phyloP scores from a whole-genome alignment of 23 tunicate species.

The Trididemnum miniatum region DNA sequence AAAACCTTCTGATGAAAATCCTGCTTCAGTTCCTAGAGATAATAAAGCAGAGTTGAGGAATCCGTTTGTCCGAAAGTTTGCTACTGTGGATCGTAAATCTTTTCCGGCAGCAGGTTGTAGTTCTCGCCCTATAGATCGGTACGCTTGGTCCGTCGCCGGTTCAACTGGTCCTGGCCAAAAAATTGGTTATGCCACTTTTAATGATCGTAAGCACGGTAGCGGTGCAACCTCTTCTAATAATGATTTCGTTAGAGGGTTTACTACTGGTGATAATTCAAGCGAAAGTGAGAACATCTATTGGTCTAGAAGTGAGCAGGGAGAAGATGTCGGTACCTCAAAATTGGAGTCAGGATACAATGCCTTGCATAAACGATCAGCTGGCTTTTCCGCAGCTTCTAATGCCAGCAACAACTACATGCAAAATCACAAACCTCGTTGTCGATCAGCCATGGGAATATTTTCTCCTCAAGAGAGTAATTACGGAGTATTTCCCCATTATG shows the following conservation, averaged over 20 bases:
- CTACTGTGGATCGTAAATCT: too few species aligned
- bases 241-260: too few species aligned
- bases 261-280: background rate
- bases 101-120: too few species aligned
- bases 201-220: background rate
- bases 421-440: background rate
- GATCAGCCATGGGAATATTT: background rate
- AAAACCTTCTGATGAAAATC: too few species aligned
- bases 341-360: background rate
- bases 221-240: background rate
- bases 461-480: background rate
- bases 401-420: background rate
- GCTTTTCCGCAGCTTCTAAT: background rate
- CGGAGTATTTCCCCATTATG: background rate
- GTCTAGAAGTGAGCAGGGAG: slow-evolving; percentile 7
- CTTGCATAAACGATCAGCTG: background rate
- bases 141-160: background rate
- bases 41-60: too few species aligned
- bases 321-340: background rate
- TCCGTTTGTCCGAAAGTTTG: too few species aligned
- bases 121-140: too few species aligned
- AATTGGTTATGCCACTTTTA: background rate
- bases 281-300: background rate
- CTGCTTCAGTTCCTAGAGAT: too few species aligned
- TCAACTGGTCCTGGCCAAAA: background rate